phyloP scores from a whole-genome alignment of 2,113 vertebrate species.

The Dolichotis patagonum region DNA sequence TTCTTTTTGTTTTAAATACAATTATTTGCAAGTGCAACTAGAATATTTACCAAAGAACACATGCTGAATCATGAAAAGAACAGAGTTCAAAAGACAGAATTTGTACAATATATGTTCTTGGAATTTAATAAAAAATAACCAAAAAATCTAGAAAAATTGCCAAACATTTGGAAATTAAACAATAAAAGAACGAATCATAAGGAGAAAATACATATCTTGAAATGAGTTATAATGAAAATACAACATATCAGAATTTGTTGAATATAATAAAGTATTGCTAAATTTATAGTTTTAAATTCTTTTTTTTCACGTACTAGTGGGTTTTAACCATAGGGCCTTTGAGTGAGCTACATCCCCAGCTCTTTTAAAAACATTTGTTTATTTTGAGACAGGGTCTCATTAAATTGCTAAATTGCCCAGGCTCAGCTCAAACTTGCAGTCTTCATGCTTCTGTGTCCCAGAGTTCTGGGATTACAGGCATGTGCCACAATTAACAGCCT shows the following conservation, averaged over 20 bases:
- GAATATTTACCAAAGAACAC: constrained; percentile 48
- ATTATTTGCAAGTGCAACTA: constrained; percentile 28
- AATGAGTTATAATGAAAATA: constrained; percentile 25
- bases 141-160: constrained; percentile 22
- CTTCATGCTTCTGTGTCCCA: neutral
- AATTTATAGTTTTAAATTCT: neutral
- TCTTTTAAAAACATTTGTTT: neutral
- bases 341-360: neutral
- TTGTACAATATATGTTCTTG: constrained; percentile 15
- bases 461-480: neutral
- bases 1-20: neutral
- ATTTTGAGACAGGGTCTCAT: neutral
- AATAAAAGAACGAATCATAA: constrained; percentile 27
- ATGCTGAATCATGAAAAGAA: neutral
- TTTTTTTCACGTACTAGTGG: neutral
- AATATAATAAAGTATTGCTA: neutral
- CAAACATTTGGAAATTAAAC: constrained; percentile 42
- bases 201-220: constrained; percentile 13
- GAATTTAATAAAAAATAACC: constrained; percentile 22
- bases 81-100: constrained; percentile 34
- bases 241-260: neutral
- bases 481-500: neutral
- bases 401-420: neutral
- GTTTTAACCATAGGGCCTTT: neutral
- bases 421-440: neutral